Evolutionary conservation across 2,797 vertebrate species (phyloP), one percentile per base, ranked within the genome.

Genomic region (Saxicola maurus): DNA sequence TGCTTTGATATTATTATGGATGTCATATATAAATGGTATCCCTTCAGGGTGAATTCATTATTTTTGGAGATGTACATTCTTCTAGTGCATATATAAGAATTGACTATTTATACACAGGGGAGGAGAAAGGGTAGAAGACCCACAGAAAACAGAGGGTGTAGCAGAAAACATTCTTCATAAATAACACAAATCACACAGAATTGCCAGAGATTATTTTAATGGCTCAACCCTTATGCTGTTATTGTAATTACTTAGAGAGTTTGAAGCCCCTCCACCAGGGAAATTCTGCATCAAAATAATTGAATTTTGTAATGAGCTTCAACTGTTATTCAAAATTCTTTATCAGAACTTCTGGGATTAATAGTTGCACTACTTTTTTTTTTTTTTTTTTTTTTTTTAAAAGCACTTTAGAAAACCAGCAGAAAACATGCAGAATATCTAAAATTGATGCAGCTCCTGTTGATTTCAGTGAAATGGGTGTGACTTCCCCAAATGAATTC

Each of bases 201-300:
- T 96, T 96, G 95, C 82, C 85, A 93, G 87, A 96, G 94, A 97
- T 97, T 96, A 96, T 96, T 97, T 96, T 95, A 96, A 96, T 95
- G 96, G 90, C 92, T 90, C 2, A 0, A 96, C 79, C 80, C 92
- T 94, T 91, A 93, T 94, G 92, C 91, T 96, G 89, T 95, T 94
- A 91, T 30, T 87, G 78, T 96, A 97, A 96, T 96, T 96, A 96
- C 86, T 94, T 87, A 75, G 69, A 55, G 87, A 95, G 79, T 94
- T 95, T 96, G 89, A 91, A 96, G 74, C 82, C 91, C 62, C 45
- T 89, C 93, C 79, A 86, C 60, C 43, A 78, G 88, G 84, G 80
- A 97, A 96, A 93, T 94, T 95, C 93, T 51, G 40, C 91, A 89
- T 77, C 33, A 38, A 95, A 96, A 94, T 38, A 93, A 67, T 81